Conservation (phyloP, 2,113 vertebrate species). For the Rhynchomys soricoides region DNA sequence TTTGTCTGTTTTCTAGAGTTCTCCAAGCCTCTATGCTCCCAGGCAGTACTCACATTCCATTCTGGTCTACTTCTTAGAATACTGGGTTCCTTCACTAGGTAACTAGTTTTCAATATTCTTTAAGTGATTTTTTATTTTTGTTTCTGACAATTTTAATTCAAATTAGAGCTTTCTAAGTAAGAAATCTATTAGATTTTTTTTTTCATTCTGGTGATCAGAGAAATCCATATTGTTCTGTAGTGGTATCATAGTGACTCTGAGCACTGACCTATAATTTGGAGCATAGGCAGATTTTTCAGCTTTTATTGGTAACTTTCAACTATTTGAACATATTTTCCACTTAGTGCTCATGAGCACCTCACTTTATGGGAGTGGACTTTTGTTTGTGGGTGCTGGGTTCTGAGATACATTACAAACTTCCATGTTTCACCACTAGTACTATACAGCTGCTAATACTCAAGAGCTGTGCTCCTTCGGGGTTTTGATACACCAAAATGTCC, state of each 20-base stretch:
- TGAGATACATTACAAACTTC: not conserved
- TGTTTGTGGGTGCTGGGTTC: not conserved
- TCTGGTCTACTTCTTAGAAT: not conserved
- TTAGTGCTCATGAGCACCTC: not conserved
- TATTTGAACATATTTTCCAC: not conserved
- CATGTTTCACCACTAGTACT: not conserved
- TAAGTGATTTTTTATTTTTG: not conserved
- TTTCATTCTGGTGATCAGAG: not conserved
- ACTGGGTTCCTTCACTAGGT: not conserved
- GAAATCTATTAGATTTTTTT: not conserved
- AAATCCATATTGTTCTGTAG: not conserved
- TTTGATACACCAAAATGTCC: not conserved
- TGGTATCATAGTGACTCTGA: not conserved
- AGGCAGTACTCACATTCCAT: not conserved
- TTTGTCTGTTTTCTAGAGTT: not conserved
- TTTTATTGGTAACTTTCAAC: not conserved
- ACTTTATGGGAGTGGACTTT: not conserved
- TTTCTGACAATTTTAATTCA: not conserved
- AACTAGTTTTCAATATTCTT: not conserved
- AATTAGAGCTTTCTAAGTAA: not conserved
- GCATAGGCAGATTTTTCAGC: not conserved
- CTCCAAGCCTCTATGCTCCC: not conserved
- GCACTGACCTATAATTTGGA: not conserved
- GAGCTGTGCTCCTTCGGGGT: not conserved
- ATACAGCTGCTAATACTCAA: not conserved